Conservation (phyloP, 2,888 invertebrate genomes). For the Stenotaenia linearis region DNA sequence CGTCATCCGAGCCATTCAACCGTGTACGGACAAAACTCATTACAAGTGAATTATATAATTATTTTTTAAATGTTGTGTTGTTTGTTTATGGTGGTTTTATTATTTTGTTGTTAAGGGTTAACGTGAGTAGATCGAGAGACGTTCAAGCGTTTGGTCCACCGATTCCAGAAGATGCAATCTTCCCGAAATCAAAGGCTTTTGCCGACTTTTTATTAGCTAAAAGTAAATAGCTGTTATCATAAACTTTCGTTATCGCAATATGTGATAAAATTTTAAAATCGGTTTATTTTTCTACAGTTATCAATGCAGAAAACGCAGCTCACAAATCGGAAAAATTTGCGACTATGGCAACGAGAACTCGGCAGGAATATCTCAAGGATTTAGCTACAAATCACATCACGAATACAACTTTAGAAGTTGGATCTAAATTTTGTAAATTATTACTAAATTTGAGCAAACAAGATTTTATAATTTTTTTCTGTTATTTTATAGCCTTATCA, state of each 20-base stretch:
- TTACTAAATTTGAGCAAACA: too few species aligned
- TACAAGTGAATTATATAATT: constrained; percentile 67
- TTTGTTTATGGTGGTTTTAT: not conserved
- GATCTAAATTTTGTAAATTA: constrained; percentile 78
- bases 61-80: not conserved
- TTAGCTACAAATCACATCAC: constrained; percentile 77
- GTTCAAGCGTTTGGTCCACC: constrained; percentile 96
- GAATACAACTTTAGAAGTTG: constrained; percentile 71
- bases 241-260: not conserved
- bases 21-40: constrained; percentile 83
- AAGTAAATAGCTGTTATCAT: constrained; percentile 47
- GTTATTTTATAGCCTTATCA: constrained; percentile 48
- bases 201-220: constrained; percentile 92
- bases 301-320: constrained; percentile 94
- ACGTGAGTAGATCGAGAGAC: constrained; percentile 75
- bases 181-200: constrained; percentile 84
- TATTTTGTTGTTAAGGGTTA: constrained; percentile 46
- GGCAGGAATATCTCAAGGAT: constrained; percentile 93
- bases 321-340: constrained; percentile 94
- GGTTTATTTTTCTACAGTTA: constrained; percentile 53
- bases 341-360: constrained; percentile 90
- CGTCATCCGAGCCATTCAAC: constrained; percentile 79
- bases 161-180: constrained; percentile 76
- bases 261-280: not conserved
- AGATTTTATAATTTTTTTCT: not conserved